Base-by-base conservation (phyloP, 2,888 invertebrate species). In the Drosophila neutralis region DNA sequence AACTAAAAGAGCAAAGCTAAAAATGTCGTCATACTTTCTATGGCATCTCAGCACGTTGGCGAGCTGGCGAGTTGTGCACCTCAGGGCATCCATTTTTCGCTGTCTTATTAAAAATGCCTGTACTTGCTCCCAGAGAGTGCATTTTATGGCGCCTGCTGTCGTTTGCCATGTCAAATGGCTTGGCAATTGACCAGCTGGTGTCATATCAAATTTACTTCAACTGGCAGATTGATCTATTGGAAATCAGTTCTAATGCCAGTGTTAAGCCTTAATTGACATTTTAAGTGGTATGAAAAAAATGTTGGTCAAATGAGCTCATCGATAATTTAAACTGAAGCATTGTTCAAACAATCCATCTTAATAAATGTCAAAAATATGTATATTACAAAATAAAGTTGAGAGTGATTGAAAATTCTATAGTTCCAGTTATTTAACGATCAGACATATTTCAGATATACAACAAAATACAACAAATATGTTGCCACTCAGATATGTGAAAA, bases 21-120 rank as follows among this genome's bases (percentile, higher is more conserved):
- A 82, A 63, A 65, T 68, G 69, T 68, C 73, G 67, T 68, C 67
- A 68, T 74, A 73, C 61, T 77, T 80, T 80, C 69, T 78, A 77
- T 74, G 81, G 79, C 70, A 76, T 75, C 72, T 38, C 48, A 48
- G 29, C 38, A n/a, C 31, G 45, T 31, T 65, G 31, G 33, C 38
- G 18, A 33, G 18, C 18, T n/a, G 45, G 4, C n/a, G 29, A 31
- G 5, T n/a, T 27, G 4, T n/a, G 45, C 58, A 49, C 29, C 35
- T 48, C 21, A 52, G 57, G 54, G 63, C 48, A 54, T 54, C 40
- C 31, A 35, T 27, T 29, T 11, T 21, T 57, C 31, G 40, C 13
- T 8, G 40, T 69, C 75, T 80, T 77, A 77, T 77, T 73, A 73
- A 58, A 77, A 74, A 69, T 80, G 72, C 68, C 74, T 58, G 62